Percentiles rank a stretch among this genome's conserved stretches.
Evolutionary conservation across 2,888 invertebrate genomes (phyloP).

Genomic region (Nemotelus nigrinus): DNA sequence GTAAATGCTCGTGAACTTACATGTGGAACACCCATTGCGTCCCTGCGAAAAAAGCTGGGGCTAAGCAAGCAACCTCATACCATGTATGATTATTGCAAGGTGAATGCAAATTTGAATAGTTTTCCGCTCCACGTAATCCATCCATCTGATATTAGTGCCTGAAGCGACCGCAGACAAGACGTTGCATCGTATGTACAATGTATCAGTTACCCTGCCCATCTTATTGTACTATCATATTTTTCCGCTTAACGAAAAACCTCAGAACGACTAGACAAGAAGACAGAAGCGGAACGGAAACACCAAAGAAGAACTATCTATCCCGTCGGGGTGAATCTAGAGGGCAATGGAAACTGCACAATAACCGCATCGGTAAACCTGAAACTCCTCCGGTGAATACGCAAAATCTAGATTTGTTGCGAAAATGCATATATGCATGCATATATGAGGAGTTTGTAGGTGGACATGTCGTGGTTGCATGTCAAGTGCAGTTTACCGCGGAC

Average conservation of each 20-base stretch:
- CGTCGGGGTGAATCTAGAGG: no score
- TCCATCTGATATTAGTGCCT: neutral
- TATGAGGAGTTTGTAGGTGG: constrained; percentile 8
- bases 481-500: constrained; percentile 26
- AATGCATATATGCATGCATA: neutral
- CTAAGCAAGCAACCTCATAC: no score
- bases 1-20: neutral
- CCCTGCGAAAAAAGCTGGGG: no score
- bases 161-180: neutral
- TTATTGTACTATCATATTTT: neutral
- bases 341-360: neutral
- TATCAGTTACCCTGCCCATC: constrained; percentile 5
- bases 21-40: neutral
- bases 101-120: constrained; percentile 11
- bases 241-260: neutral
- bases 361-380: neutral
- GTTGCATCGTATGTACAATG: neutral
- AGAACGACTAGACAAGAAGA: neutral
- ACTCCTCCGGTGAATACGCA: neutral
- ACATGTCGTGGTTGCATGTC: constrained; percentile 25
- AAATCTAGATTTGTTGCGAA: neutral
- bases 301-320: neutral
- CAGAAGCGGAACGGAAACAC: constrained; percentile 15
- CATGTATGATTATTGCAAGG: constrained; percentile 1
- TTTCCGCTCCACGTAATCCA: constrained; percentile 15